A percentile compares a stretch with the other conserved stretches of the same genome.
Evolutionary conservation across 2,113 vertebrate genomes (phyloP).

Genomic region (Galeopterus variegatus): DNA sequence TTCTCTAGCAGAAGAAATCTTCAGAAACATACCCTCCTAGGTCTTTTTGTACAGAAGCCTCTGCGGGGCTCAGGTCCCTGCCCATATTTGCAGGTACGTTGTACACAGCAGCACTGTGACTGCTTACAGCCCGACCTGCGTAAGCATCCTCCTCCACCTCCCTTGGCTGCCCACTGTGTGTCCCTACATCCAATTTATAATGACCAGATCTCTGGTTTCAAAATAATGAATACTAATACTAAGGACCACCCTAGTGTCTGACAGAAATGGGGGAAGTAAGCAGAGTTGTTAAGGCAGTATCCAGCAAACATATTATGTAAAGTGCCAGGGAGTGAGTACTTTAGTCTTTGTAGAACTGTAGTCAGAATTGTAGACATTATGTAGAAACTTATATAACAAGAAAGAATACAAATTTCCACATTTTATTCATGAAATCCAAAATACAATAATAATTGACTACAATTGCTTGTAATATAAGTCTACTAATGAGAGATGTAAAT

Average conservation of each 20-base stretch:
- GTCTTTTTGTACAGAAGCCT: not conserved
- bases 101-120: accelerated
- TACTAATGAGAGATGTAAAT: not conserved
- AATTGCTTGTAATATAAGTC: not conserved
- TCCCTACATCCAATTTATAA: not conserved
- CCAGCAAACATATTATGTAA: not conserved
- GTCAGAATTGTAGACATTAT: conserved; percentile 3
- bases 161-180: not conserved
- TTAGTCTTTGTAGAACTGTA: not conserved
- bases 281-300: accelerated
- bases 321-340: not conserved
- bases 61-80: not conserved
- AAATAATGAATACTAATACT: not conserved
- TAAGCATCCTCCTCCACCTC: not conserved
- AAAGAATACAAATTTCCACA: not conserved
- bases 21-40: not conserved
- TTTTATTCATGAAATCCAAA: conserved; percentile 19
- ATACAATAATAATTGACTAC: not conserved
- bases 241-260: not conserved
- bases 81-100: not conserved
- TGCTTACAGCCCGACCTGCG: not conserved
- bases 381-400: not conserved
- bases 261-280: not conserved
- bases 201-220: not conserved
- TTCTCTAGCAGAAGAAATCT: not conserved